These are phyloP conservation scores for Galendromus occidentalis DNA, from an alignment of 1,140 invertebrate species.

Conservation along the genomic window DNA sequence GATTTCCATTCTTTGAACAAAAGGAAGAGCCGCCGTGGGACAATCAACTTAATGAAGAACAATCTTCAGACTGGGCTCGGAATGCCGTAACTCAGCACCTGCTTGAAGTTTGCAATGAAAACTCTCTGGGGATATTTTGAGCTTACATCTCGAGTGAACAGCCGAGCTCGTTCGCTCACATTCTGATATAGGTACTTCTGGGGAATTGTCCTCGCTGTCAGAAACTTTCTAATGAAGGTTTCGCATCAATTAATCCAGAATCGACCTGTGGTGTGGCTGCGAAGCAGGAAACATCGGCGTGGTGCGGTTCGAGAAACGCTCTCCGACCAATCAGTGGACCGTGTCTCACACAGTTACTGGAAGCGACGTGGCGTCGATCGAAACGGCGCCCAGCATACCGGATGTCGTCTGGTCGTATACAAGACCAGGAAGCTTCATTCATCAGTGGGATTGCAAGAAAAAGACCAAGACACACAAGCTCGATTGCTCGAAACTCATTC, in stretches of 20 bases:
- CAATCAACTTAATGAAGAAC: too few species aligned
- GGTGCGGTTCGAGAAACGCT: not conserved
- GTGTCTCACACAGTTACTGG: slow-evolving; percentile 2
- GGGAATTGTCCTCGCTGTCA: too few species aligned
- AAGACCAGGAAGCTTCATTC: slow-evolving; percentile 47
- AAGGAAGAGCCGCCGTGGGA: too few species aligned
- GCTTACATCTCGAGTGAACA: too few species aligned
- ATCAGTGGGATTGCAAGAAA: slow-evolving; percentile 51
- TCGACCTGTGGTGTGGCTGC: slow-evolving; percentile 1
- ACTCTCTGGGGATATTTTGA: too few species aligned
- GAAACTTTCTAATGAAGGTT: too few species aligned
- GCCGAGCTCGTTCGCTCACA: too few species aligned
- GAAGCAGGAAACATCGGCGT: not conserved
- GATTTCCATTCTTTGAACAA: too few species aligned
- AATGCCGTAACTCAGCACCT: too few species aligned
- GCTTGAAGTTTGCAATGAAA: too few species aligned
- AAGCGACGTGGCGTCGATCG: not conserved
- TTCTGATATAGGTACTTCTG: too few species aligned
- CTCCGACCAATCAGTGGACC: not conserved
- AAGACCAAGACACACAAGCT: slow-evolving; percentile 51
- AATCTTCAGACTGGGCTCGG: too few species aligned
- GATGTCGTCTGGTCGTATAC: slow-evolving; percentile 10
- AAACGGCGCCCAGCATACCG: not conserved
- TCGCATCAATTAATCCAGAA: not conserved
- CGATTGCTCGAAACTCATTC: slow-evolving; percentile 73